Conservation (phyloP, 2,113 vertebrate genomes). For the Sminthopsis crassicaudata region DNA sequence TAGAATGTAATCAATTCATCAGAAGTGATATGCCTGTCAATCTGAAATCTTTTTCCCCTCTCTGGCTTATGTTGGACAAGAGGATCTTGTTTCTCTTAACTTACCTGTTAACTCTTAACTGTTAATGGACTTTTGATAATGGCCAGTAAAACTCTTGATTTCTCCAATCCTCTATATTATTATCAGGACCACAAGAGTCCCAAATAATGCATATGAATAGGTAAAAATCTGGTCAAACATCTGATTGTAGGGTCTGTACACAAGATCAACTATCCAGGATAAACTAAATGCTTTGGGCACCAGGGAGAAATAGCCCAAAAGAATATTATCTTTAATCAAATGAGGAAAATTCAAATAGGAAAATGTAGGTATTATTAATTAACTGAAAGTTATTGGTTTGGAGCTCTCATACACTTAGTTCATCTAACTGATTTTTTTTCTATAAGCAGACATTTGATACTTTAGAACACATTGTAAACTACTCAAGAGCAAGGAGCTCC, state of each 20-base stretch:
- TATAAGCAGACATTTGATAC: constrained; percentile 53
- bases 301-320: background rate
- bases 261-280: background rate
- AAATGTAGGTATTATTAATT: background rate
- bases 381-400: constrained; percentile 38
- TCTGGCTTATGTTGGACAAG: constrained; percentile 44
- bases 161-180: background rate
- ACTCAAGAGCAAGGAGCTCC: constrained; percentile 43
- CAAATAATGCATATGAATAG: background rate
- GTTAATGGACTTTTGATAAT: constrained; percentile 19
- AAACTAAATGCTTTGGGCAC: background rate
- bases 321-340: background rate
- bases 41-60: constrained; percentile 13
- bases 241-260: background rate
- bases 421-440: constrained; percentile 4
- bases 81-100: constrained; percentile 17
- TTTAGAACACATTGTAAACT: constrained; percentile 51
- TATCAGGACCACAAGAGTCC: background rate
- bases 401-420: constrained; percentile 44
- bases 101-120: constrained; percentile 1
- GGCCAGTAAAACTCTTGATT: background rate
- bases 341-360: background rate
- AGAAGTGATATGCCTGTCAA: constrained; percentile 60
- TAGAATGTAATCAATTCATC: constrained; percentile 56
- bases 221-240: background rate